phyloP scores from a whole-genome alignment of 2,888 invertebrate genomes.

The Heliconius cydno region DNA sequence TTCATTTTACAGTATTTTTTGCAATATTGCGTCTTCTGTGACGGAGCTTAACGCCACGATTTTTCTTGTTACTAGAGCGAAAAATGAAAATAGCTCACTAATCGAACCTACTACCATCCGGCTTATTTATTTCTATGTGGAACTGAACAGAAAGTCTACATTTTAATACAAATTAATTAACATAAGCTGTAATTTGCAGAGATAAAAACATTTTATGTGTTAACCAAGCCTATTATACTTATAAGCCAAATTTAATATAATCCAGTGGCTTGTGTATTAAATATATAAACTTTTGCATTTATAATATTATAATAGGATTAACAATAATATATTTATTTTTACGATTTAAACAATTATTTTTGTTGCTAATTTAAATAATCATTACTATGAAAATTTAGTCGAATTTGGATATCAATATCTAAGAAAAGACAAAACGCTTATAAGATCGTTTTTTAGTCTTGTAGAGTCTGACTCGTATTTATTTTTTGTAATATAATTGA shows the following conservation, averaged over 20 bases:
- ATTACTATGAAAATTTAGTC: neutral
- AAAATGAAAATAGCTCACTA: too few species aligned
- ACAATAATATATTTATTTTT: neutral
- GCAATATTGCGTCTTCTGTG: too few species aligned
- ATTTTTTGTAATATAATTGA: too few species aligned
- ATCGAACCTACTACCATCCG: neutral
- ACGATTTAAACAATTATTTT: neutral
- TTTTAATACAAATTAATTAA: neutral
- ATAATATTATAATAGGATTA: neutral
- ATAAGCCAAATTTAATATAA: neutral
- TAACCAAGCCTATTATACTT: neutral
- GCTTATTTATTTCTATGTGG: neutral
- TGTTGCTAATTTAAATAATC: neutral
- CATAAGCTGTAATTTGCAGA: neutral
- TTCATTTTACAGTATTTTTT: rapidly evolving
- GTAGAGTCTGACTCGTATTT: too few species aligned
- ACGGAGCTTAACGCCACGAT: too few species aligned
- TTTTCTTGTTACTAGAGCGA: too few species aligned
- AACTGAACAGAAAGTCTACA: neutral
- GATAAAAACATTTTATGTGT: neutral
- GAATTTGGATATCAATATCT: neutral
- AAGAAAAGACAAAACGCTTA: too few species aligned
- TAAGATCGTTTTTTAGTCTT: too few species aligned
- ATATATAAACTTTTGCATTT: neutral
- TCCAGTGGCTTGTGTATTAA: neutral